phyloP scores from a whole-genome alignment of 2,888 invertebrate genomes.

The Deladenus siricidicola region DNA sequence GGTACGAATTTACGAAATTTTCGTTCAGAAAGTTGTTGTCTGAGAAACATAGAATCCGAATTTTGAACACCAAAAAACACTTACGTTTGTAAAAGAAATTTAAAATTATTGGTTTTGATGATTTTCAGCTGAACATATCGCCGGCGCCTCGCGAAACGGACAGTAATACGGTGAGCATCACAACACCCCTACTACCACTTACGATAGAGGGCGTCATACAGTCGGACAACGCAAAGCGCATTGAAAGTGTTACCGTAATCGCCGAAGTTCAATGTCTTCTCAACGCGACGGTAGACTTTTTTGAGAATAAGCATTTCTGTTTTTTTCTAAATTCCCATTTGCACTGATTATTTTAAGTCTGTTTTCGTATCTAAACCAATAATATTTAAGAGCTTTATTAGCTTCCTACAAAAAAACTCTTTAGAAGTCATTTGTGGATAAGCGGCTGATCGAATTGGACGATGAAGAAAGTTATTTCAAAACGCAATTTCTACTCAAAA shows the following conservation, averaged over 20 bases:
- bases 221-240: slow-evolving; percentile 24
- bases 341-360: no score
- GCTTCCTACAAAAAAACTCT: no score
- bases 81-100: no score
- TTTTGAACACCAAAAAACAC: no score
- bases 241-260: slow-evolving; percentile 20
- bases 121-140: slow-evolving; percentile 19
- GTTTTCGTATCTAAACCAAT: neutral
- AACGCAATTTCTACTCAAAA: slow-evolving; percentile 24
- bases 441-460: slow-evolving; percentile 9
- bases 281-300: slow-evolving; percentile 5
- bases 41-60: no score
- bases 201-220: slow-evolving; percentile 25
- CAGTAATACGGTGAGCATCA: slow-evolving; percentile 16
- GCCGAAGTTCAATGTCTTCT: slow-evolving; percentile 12
- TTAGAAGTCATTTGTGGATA: slow-evolving; percentile 9
- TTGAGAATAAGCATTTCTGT: neutral
- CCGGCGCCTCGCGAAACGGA: slow-evolving; percentile 26
- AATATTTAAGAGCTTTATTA: neutral
- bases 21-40: no score
- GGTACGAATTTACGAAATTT: no score
- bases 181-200: slow-evolving; percentile 18
- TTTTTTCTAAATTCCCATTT: no score
- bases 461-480: slow-evolving; percentile 24
- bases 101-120: no score